Evolutionary conservation across 1,140 invertebrate species (phyloP).

Genomic region (Ostrea edulis): DNA sequence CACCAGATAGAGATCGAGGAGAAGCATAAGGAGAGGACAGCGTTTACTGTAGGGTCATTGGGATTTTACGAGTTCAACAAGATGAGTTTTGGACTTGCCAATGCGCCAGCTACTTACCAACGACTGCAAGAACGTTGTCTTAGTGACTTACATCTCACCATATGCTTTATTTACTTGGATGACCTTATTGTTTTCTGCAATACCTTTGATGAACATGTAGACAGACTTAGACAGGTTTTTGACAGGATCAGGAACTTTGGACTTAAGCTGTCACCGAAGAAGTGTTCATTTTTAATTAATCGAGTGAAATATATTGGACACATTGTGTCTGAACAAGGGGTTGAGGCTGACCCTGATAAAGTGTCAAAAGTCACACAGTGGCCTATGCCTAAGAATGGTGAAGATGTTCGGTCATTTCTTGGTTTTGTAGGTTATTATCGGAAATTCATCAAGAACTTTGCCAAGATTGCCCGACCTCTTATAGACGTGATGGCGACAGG

Average conservation of each 20-base stretch:
- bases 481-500: no score
- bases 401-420: not conserved
- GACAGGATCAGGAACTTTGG: constrained; percentile 45
- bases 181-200: constrained; percentile 54
- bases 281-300: constrained; percentile 78
- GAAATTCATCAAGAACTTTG: no score
- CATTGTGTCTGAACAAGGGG: constrained; percentile 64
- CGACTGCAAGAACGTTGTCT: not conserved
- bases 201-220: constrained; percentile 35
- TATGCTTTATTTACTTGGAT: constrained; percentile 58
- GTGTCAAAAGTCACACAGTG: constrained; percentile 66
- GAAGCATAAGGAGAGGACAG: not conserved
- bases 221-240: constrained; percentile 56
- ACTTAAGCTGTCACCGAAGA: constrained; percentile 79
- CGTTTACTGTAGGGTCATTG: not conserved
- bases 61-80: not conserved
- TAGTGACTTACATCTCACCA: constrained; percentile 50
- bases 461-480: no score
- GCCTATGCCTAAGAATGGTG: constrained; percentile 64
- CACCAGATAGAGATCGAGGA: not conserved
- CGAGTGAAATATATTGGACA: constrained; percentile 66
- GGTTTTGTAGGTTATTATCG: no score
- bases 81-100: not conserved
- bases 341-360: constrained; percentile 68
- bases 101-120: not conserved